These are phyloP conservation scores for Drosophila insularis DNA, from an alignment of 1,140 invertebrate species.

Conservation along the genomic window DNA sequence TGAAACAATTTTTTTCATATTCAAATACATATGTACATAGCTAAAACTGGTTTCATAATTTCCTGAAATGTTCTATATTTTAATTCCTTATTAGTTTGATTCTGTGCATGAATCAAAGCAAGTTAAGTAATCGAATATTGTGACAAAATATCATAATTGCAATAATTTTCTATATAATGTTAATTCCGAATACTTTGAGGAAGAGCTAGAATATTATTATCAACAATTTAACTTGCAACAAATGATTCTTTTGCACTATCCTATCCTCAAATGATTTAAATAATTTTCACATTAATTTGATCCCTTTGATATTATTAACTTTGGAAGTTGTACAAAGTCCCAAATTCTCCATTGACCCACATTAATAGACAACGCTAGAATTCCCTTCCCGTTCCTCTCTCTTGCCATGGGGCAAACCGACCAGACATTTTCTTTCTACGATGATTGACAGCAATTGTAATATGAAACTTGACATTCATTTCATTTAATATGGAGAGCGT, in stretches of 20 bases:
- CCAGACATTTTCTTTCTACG: conserved; percentile 13
- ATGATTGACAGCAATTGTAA: conserved; percentile 72
- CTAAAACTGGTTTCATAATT: too few relatives aligned
- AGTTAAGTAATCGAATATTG: too few relatives aligned
- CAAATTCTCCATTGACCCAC: background rate
- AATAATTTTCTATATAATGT: too few relatives aligned
- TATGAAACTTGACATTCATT: conserved; percentile 62
- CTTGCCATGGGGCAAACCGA: background rate
- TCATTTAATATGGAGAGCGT: conserved; percentile 50
- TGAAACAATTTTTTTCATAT: too few relatives aligned
- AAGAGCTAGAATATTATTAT: too few relatives aligned
- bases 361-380: background rate
- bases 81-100: too few relatives aligned
- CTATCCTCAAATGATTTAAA: background rate
- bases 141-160: too few relatives aligned
- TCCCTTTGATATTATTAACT: background rate
- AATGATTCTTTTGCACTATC: background rate
- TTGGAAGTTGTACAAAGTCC: background rate
- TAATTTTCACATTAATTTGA: conserved; percentile 1
- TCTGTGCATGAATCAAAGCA: too few relatives aligned
- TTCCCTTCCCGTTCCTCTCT: background rate
- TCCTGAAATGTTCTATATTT: too few relatives aligned
- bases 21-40: too few relatives aligned
- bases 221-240: background rate
- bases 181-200: too few relatives aligned